Percentiles rank a stretch among this genome's conserved stretches.
phyloP scores from a whole-genome alignment of 2,797 vertebrate genomes.

The Enteromius treurensis region DNA sequence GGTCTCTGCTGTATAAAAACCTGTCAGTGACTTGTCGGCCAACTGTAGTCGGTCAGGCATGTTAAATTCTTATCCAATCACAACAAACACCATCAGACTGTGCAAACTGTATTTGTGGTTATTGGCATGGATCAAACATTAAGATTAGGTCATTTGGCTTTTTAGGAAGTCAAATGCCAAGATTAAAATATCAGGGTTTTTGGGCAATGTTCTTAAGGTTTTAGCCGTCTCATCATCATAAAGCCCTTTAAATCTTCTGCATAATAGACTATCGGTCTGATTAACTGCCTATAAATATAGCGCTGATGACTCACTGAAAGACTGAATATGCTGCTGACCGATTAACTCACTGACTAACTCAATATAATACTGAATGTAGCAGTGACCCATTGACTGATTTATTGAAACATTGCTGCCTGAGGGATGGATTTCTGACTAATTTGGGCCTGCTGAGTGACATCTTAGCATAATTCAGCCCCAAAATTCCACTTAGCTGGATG shows the following conservation, averaged over 20 bases:
- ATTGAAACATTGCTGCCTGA: constrained; percentile 36
- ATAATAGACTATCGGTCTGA: constrained; percentile 6
- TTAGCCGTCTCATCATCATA: neutral
- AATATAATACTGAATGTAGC: constrained; percentile 17
- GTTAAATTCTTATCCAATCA: constrained; percentile 24
- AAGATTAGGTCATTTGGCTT: constrained; percentile 32
- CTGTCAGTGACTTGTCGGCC: neutral
- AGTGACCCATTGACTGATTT: constrained; percentile 19
- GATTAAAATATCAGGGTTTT: neutral
- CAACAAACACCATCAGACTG: constrained; percentile 15
- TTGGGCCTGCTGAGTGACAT: constrained; percentile 21
- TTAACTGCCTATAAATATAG: constrained; percentile 38
- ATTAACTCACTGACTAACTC: constrained; percentile 20
- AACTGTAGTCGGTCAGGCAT: constrained; percentile 2
- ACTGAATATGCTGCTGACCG: constrained; percentile 18
- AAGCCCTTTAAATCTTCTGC: constrained; percentile 14
- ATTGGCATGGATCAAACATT: constrained; percentile 8
- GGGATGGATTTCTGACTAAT: neutral
- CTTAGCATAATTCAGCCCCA: neutral
- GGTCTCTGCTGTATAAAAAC: constrained; percentile 8
- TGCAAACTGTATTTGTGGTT: constrained; percentile 8
- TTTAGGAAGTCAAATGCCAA: neutral
- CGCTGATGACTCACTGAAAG: neutral
- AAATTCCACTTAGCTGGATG: constrained; percentile 18
- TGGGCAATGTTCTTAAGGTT: neutral